Evolutionary conservation across 2,113 vertebrate genomes (phyloP).

Genomic region (Forbesichthys papilliferus): DNA sequence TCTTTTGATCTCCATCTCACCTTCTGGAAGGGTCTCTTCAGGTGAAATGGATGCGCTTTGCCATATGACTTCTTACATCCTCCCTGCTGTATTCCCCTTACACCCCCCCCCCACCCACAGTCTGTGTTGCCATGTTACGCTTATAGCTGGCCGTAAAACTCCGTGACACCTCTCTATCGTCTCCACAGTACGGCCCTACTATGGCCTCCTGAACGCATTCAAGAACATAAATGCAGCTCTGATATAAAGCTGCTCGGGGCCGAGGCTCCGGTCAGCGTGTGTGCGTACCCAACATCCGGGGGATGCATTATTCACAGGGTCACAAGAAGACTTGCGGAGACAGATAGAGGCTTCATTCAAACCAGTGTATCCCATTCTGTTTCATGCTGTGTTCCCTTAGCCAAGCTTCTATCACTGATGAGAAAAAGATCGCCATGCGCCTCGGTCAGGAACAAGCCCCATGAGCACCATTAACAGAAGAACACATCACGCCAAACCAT

Average conservation of each 20-base stretch:
- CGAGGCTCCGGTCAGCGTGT: not conserved
- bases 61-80: constrained; percentile 39
- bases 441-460: constrained; percentile 65
- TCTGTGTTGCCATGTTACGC: constrained; percentile 58
- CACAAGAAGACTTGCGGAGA: constrained; percentile 55
- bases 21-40: constrained; percentile 54
- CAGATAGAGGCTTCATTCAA: constrained; percentile 53
- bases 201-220: constrained; percentile 15
- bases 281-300: not conserved
- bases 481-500: constrained; percentile 62
- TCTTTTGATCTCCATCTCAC: constrained; percentile 65
- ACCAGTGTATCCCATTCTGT: constrained; percentile 57
- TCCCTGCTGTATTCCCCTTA: constrained; percentile 28
- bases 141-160: constrained; percentile 30
- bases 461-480: constrained; percentile 50
- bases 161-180: constrained; percentile 19
- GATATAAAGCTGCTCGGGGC: not conserved
- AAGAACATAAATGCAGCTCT: not conserved
- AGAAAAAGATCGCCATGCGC: constrained; percentile 50
- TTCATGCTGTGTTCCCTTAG: constrained; percentile 56
- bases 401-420: constrained; percentile 64
- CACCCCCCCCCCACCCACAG: constrained; percentile 32
- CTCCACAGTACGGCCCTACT: constrained; percentile 5
- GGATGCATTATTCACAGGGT: constrained; percentile 69
- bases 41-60: constrained; percentile 56